Evolutionary conservation across 2,888 invertebrate species (phyloP), one percentile per base, ranked within the genome.

Genomic region (Helicoverpa assulta): DNA sequence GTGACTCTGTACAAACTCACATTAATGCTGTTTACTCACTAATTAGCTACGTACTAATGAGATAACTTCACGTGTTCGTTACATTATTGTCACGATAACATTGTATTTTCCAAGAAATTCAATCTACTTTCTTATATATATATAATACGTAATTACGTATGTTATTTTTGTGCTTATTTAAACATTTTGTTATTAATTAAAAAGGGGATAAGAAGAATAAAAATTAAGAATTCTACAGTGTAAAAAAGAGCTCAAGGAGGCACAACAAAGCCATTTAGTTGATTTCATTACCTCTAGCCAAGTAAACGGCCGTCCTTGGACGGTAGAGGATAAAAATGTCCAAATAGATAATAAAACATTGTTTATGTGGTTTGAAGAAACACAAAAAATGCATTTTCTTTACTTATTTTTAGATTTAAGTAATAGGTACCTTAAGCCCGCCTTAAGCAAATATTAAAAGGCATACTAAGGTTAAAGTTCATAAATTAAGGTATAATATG

Each of bases 331-430:
- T 81, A 71, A 76, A 79, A 77, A 73, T 67, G 73, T 73, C 78
- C 63, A 70, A 81, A 70, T 56, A 70, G 70, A 70, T 68, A 79
- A 70, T 81, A 79, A 79, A 79, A 70, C 53, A 70, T 77, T 54
- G 47, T 81, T 77, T 78, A 77, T 73, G 73, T 63, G 37, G 43
- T 52, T 65, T 63, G 43, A 66, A 54, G 62, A 59, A 68, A 79
- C 73, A 79, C 67, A 70, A 78, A 81, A 78, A 64, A 68, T 81
- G 78, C 78, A 81, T 81, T 79, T 73, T 67, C 33, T 56, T 62
- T 33, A 40, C 53, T 67, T 61, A 64, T 61, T 56, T 63, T 60
- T 54, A 66, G 65, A 63, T 47, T 47, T 47, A 47, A 21, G 14
- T 47, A 65, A 53, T 14, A 16, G 21, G n/a, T 64, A 58, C 40